Evolutionary conservation across 2,888 invertebrate genomes (phyloP).

Genomic region (Mongoloraphidia duomilia): DNA sequence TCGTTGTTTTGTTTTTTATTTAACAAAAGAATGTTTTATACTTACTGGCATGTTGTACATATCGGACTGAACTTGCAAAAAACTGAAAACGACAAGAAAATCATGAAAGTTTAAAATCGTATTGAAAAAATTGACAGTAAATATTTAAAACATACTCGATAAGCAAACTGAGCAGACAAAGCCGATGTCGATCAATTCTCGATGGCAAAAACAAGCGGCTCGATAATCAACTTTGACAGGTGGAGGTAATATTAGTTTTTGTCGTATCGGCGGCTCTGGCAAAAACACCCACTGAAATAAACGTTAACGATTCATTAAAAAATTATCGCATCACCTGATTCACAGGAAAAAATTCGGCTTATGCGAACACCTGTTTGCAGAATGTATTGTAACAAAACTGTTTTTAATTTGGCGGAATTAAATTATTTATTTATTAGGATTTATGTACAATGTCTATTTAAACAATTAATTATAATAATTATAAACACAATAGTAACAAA

Average conservation of each 20-base stretch:
- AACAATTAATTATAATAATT: no score
- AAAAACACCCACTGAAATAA: conserved; percentile 75
- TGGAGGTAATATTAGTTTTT: conserved; percentile 75
- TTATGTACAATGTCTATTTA: no score
- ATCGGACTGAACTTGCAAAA: conserved; percentile 96
- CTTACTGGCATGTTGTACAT: conserved; percentile 94
- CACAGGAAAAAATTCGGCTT: conserved; percentile 1
- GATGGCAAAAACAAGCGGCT: conserved; percentile 95
- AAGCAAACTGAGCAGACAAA: conserved; percentile 96
- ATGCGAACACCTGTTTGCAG: not conserved
- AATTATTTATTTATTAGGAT: no score
- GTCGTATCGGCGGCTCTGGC: conserved; percentile 66
- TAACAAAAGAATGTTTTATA: conserved; percentile 23
- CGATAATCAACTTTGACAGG: conserved; percentile 87
- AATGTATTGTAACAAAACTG: no score
- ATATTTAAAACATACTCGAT: conserved; percentile 51
- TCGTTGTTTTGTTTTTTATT: not conserved
- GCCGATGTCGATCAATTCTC: conserved; percentile 87
- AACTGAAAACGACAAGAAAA: conserved; percentile 45
- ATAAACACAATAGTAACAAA: no score
- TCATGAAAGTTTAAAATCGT: not conserved
- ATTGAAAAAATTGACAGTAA: not conserved
- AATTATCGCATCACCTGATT: conserved; percentile 7
- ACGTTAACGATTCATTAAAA: conserved; percentile 3
- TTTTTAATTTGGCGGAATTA: no score